Evolutionary conservation across 2,888 invertebrate species (phyloP).

Genomic region (Megamerina dolium): DNA sequence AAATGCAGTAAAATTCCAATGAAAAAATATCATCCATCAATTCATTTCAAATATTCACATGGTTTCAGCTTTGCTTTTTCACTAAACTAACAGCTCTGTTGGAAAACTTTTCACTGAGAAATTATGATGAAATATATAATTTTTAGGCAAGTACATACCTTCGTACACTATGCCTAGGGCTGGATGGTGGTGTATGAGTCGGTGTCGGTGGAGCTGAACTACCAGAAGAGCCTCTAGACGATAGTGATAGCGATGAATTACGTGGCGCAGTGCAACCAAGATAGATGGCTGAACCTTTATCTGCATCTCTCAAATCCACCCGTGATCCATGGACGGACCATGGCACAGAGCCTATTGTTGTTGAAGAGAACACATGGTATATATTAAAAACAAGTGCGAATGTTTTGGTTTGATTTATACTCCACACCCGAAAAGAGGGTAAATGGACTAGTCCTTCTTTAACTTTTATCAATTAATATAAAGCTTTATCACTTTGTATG

Average conservation of each 20-base stretch:
- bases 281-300: slow-evolving; percentile 58
- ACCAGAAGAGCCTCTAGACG: slow-evolving; percentile 54
- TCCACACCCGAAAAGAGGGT: too few species aligned
- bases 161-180: slow-evolving; percentile 63
- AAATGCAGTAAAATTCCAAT: too few species aligned
- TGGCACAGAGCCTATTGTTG: slow-evolving; percentile 58
- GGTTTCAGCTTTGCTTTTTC: slow-evolving; percentile 39
- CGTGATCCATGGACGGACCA: slow-evolving; percentile 69
- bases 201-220: slow-evolving; percentile 73
- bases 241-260: slow-evolving; percentile 36
- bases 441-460: too few species aligned
- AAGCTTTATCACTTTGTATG: too few species aligned
- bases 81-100: slow-evolving; percentile 35
- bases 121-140: too few species aligned
- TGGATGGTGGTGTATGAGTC: slow-evolving; percentile 66
- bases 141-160: too few species aligned
- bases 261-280: slow-evolving; percentile 52
- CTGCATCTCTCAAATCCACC: slow-evolving; percentile 59
- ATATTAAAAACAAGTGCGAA: too few species aligned
- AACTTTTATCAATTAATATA: too few species aligned
- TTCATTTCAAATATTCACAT: too few species aligned
- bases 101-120: not conserved
- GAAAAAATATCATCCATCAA: too few species aligned
- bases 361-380: too few species aligned
- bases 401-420: too few species aligned